A percentile compares a stretch with the other conserved stretches of the same genome.
Conservation (phyloP, 2,888 invertebrate genomes). For the Plagiodera versicolora region DNA sequence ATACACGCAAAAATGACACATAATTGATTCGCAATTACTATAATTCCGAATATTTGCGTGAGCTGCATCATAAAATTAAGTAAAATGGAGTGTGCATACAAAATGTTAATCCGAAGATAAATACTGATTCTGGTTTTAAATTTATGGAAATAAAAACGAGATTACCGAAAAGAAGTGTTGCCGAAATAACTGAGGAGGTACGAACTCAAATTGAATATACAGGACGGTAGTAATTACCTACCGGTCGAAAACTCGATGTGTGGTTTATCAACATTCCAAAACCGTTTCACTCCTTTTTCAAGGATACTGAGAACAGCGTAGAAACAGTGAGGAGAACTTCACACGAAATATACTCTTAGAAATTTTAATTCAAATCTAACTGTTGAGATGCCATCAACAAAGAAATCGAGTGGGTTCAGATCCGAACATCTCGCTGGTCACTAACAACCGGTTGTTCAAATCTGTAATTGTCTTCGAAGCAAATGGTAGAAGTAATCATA, state of each 20-base stretch:
- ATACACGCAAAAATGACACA: constrained; percentile 6
- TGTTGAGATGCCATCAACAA: no score
- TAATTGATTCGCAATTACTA: constrained; percentile 16
- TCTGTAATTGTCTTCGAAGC: no score
- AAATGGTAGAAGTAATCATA: no score
- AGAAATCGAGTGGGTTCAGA: no score
- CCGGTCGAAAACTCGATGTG: not conserved
- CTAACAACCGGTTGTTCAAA: no score
- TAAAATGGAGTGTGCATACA: not conserved
- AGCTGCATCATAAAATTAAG: constrained; percentile 11
- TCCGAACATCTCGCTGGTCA: no score
- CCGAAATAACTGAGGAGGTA: constrained; percentile 8
- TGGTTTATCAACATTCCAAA: not conserved
- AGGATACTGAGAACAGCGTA: no score
- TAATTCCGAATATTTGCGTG: constrained; percentile 21
- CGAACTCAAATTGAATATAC: not conserved
- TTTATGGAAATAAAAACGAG: constrained; percentile 11
- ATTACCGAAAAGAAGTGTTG: constrained; percentile 6
- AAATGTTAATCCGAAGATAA: constrained; percentile 12
- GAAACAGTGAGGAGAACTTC: no score
- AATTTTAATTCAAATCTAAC: no score
- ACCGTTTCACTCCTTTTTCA: not conserved
- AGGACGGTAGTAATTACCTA: not conserved
- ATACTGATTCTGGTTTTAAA: not conserved
- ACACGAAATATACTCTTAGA: no score